Evolutionary conservation across 2,113 vertebrate genomes (phyloP).

Genomic region (Conger conger): DNA sequence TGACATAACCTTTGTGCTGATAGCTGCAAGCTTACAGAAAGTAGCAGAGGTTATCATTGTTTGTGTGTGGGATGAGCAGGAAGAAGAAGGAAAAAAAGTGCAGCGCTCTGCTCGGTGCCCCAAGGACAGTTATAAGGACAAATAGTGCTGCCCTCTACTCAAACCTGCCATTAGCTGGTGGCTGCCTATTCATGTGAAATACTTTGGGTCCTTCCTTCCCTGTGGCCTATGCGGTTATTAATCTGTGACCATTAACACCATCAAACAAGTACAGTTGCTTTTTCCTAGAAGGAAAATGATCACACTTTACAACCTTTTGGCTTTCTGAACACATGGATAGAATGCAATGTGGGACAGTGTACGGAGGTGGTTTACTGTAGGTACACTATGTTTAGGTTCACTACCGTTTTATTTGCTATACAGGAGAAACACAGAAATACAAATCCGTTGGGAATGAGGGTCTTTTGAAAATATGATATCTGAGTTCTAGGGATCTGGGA

Average conservation of each 20-base stretch:
- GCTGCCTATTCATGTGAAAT: background rate
- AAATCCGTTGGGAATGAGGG: no score
- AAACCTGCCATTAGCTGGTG: background rate
- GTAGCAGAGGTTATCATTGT: background rate
- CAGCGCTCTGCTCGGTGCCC: background rate
- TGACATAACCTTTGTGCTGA: background rate
- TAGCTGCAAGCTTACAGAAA: background rate
- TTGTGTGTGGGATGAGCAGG: conserved; percentile 2
- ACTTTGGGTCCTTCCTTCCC: background rate
- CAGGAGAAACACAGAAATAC: no score
- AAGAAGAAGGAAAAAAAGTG: background rate
- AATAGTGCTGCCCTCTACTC: background rate
- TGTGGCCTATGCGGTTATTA: background rate
- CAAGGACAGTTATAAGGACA: conserved; percentile 1
- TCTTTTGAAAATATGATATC: no score
- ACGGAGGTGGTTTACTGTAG: no score
- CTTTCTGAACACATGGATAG: no score
- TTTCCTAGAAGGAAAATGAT: background rate
- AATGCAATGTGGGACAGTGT: no score
- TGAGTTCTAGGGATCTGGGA: no score
- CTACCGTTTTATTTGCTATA: no score
- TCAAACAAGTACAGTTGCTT: background rate
- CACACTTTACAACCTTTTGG: background rate
- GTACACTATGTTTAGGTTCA: no score
- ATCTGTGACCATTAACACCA: background rate